Percentiles rank a stretch among this genome's conserved stretches.
Conservation (phyloP, 2,113 vertebrate species). For the Oncorhynchus tshawytscha region DNA sequence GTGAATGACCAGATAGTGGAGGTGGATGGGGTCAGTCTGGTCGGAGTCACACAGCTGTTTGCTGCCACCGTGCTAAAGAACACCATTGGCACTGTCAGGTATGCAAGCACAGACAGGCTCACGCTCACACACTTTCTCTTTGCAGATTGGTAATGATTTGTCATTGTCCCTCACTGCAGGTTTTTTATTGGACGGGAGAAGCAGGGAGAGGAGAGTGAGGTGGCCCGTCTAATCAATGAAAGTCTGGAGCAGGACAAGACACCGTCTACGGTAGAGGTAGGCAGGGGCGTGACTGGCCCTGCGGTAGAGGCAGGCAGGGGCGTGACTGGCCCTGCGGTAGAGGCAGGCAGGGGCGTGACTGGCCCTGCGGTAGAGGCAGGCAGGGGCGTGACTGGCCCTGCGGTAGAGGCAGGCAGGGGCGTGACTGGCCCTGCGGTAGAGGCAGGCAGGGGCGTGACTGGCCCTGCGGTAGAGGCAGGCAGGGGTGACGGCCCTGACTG, state of each 20-base stretch:
- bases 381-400: no score
- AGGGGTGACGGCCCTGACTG: no score
- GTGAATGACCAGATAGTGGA: slow-evolving; percentile 94
- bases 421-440: no score
- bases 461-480: no score
- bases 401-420: no score
- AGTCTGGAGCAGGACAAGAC: slow-evolving; percentile 84
- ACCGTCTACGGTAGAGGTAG: slow-evolving; percentile 5
- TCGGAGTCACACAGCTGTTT: slow-evolving; percentile 89
- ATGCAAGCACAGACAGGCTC: slow-evolving; percentile 2
- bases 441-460: no score
- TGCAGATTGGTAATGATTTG: slow-evolving; percentile 64
- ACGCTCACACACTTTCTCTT: no score
- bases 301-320: not conserved
- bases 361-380: no score
- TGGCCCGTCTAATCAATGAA: slow-evolving; percentile 87
- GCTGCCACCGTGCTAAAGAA: slow-evolving; percentile 90
- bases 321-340: no score
- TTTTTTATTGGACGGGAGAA: slow-evolving; percentile 83
- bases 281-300: no score
- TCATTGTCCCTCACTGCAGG: slow-evolving; percentile 26
- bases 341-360: no score
- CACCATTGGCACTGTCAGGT: slow-evolving; percentile 87
- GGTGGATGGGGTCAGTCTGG: slow-evolving; percentile 86
- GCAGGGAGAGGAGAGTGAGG: slow-evolving; percentile 86